phyloP scores from a whole-genome alignment of 2,888 invertebrate genomes.

The Phragmatobia fuliginosa region DNA sequence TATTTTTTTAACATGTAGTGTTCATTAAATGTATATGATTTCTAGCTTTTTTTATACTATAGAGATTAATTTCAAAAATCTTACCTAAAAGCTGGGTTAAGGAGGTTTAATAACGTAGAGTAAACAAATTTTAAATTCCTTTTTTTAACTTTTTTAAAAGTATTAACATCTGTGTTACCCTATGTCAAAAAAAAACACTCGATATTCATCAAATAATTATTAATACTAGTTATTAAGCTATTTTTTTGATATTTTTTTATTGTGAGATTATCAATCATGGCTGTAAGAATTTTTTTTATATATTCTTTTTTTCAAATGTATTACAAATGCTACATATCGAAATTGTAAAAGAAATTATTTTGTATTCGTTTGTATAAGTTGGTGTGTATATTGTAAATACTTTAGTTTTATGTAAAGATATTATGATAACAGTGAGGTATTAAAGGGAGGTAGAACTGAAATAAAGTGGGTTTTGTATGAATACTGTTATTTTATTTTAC shows the following conservation, averaged over 20 bases:
- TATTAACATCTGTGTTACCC: no score
- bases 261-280: constrained; percentile 66
- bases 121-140: no score
- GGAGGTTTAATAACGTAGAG: no score
- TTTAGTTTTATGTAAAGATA: constrained; percentile 38
- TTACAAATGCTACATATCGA: constrained; percentile 44
- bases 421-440: constrained; percentile 38
- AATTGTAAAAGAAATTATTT: constrained; percentile 50
- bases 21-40: no score
- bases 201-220: constrained; percentile 18
- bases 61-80: no score
- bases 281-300: constrained; percentile 56
- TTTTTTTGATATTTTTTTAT: constrained; percentile 40
- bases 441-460: constrained; percentile 44
- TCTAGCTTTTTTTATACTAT: no score
- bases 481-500: constrained; percentile 28
- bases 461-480: constrained; percentile 52
- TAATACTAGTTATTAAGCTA: constrained; percentile 41
- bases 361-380: constrained; percentile 49
- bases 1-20: no score
- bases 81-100: no score
- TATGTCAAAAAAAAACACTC: not conserved
- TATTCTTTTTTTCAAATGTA: constrained; percentile 28
- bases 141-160: no score
- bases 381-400: constrained; percentile 63